Evolutionary conservation across 1,140 invertebrate genomes (phyloP).

Genomic region (Tyrophagus putrescentiae): DNA sequence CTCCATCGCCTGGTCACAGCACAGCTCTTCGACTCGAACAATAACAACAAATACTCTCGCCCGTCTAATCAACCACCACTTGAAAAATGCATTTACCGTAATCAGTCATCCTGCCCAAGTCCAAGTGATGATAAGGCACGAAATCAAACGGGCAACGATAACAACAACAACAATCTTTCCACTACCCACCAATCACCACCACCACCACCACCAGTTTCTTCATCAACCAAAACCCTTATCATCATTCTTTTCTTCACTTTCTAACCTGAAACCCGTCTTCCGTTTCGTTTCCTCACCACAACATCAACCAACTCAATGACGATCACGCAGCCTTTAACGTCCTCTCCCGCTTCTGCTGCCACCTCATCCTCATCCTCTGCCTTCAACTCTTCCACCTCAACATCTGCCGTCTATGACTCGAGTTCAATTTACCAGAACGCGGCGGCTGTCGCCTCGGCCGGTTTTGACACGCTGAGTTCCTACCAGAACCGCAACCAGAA

Average conservation of each 20-base stretch:
- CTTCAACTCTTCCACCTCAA: constrained; percentile 6
- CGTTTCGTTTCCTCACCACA: too few relatives aligned
- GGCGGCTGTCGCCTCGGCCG: too few relatives aligned
- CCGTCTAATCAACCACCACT: too few relatives aligned
- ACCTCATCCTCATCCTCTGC: not conserved
- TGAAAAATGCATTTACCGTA: too few relatives aligned
- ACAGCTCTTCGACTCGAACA: too few relatives aligned
- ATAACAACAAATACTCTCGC: too few relatives aligned
- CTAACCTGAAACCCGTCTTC: too few relatives aligned
- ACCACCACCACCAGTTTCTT: not conserved
- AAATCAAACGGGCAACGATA: not conserved
- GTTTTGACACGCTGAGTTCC: not conserved
- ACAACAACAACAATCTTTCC: too few relatives aligned
- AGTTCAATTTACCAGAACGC: not conserved
- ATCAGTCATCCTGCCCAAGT: too few relatives aligned
- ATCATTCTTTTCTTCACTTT: too few relatives aligned
- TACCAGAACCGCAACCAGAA: constrained; percentile 14
- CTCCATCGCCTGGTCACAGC: too few relatives aligned
- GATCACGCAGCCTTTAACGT: not conserved
- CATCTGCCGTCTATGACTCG: not conserved
- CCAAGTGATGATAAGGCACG: not conserved
- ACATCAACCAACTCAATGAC: not conserved
- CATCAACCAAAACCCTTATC: not conserved
- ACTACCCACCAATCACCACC: not conserved
- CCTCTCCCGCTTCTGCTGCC: not conserved